phyloP scores from a whole-genome alignment of 2,113 vertebrate species.

The Pao palembangensis region DNA sequence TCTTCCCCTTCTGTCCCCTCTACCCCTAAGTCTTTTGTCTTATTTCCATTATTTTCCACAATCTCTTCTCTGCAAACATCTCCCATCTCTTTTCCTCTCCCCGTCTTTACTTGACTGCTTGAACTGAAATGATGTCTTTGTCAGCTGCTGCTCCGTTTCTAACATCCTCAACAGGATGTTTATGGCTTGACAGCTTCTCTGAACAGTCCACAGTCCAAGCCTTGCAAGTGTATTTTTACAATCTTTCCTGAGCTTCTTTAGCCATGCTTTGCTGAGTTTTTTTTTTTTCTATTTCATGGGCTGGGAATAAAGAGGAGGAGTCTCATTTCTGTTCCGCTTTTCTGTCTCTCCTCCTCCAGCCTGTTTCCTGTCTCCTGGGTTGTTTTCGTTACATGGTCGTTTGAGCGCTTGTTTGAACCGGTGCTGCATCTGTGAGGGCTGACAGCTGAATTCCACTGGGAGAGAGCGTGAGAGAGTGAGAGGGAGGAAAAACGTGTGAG shows the following conservation, averaged over 20 bases:
- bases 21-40: constrained; percentile 28
- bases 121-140: constrained; percentile 37
- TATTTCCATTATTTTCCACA: constrained; percentile 43
- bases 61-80: constrained; percentile 54
- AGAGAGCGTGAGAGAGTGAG: constrained; percentile 50
- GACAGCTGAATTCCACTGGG: constrained; percentile 73
- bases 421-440: constrained; percentile 63
- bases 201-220: constrained; percentile 40
- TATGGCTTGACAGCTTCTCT: constrained; percentile 43
- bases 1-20: constrained; percentile 16
- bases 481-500: constrained; percentile 40
- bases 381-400: constrained; percentile 67
- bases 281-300: constrained; percentile 31
- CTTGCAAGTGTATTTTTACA: constrained; percentile 19
- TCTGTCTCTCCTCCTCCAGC: constrained; percentile 52
- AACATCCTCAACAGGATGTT: constrained; percentile 58
- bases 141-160: constrained; percentile 40
- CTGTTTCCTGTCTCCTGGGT: constrained; percentile 70
- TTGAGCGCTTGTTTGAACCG: constrained; percentile 58
- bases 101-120: constrained; percentile 25
- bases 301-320: constrained; percentile 64
- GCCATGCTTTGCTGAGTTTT: constrained; percentile 43
- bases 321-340: constrained; percentile 26
- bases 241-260: constrained; percentile 30
- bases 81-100: constrained; percentile 23